A percentile compares a stretch with the other conserved stretches of the same genome.
Conservation (phyloP, 2,113 vertebrate genomes). For the Mionectes macconnelli region DNA sequence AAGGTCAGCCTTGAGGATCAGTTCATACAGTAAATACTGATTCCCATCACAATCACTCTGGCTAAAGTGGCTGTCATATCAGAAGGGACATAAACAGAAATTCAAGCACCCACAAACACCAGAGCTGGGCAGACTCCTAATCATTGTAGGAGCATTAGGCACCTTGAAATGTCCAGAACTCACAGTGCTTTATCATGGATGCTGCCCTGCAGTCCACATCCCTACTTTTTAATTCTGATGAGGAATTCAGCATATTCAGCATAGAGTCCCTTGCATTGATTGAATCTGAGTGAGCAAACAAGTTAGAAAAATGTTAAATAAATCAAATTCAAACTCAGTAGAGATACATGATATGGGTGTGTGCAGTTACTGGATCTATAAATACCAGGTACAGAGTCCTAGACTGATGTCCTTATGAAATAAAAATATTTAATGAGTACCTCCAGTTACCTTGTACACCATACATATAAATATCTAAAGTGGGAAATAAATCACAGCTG, state of each 20-base stretch:
- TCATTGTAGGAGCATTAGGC: background rate
- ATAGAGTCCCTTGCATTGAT: background rate
- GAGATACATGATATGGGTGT: background rate
- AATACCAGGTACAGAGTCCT: background rate
- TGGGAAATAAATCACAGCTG: background rate
- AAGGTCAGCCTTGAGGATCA: background rate
- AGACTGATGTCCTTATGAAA: background rate
- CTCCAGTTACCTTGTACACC: background rate
- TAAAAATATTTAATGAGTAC: background rate
- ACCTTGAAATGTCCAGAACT: background rate
- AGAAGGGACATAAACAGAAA: background rate
- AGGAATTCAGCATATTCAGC: background rate
- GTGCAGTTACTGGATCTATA: background rate
- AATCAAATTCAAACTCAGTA: background rate
- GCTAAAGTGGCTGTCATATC: background rate
- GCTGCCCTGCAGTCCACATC: background rate
- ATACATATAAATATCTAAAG: background rate
- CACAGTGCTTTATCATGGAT: background rate
- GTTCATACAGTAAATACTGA: background rate
- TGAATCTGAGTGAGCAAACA: background rate
- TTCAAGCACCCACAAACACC: background rate
- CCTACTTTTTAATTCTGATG: background rate
- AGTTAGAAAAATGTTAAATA: background rate
- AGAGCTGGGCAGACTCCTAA: background rate
- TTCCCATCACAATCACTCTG: background rate